These are phyloP conservation scores for Pseudochaenichthys georgianus DNA, from an alignment of 2,797 vertebrate genomes.

Conservation along the genomic window DNA sequence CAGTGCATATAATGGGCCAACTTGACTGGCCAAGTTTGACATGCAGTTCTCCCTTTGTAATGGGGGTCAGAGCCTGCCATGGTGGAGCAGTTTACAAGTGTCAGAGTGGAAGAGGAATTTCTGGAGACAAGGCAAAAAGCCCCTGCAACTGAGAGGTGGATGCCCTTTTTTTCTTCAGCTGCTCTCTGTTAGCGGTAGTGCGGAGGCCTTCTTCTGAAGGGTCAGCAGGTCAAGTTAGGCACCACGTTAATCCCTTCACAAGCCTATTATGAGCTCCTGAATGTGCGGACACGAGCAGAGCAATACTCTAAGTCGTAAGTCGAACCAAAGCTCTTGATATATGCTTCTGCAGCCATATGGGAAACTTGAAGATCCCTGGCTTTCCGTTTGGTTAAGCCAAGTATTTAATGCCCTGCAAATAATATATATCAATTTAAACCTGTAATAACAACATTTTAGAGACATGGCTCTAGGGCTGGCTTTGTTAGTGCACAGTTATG, in stretches of 20 bases:
- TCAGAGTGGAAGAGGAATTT: slow-evolving; percentile 69
- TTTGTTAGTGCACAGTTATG: neutral
- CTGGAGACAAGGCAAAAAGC: slow-evolving; percentile 52
- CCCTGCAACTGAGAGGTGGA: slow-evolving; percentile 47
- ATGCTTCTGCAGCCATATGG: slow-evolving; percentile 22
- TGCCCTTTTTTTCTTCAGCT: slow-evolving; percentile 58
- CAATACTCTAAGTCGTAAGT: slow-evolving; percentile 49
- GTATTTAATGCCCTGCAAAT: slow-evolving; percentile 15
- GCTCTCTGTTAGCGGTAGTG: slow-evolving; percentile 46
- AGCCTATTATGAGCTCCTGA: slow-evolving; percentile 77
- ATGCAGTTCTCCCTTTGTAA: slow-evolving; percentile 62
- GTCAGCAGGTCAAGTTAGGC: slow-evolving; percentile 76
- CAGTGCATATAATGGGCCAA: slow-evolving; percentile 51
- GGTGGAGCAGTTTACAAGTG: slow-evolving; percentile 70
- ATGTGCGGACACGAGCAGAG: slow-evolving; percentile 58
- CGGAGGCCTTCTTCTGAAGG: slow-evolving; percentile 60
- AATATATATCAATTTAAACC: neutral
- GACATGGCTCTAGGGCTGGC: neutral
- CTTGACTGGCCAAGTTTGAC: slow-evolving; percentile 64
- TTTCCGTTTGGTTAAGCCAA: neutral
- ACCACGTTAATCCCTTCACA: slow-evolving; percentile 74
- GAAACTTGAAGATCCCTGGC: slow-evolving; percentile 1
- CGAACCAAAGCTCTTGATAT: slow-evolving; percentile 42
- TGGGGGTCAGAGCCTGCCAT: slow-evolving; percentile 62
- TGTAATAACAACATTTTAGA: neutral